phyloP scores from a whole-genome alignment of 2,797 vertebrate genomes.

The Pangasius sanitwongsei region DNA sequence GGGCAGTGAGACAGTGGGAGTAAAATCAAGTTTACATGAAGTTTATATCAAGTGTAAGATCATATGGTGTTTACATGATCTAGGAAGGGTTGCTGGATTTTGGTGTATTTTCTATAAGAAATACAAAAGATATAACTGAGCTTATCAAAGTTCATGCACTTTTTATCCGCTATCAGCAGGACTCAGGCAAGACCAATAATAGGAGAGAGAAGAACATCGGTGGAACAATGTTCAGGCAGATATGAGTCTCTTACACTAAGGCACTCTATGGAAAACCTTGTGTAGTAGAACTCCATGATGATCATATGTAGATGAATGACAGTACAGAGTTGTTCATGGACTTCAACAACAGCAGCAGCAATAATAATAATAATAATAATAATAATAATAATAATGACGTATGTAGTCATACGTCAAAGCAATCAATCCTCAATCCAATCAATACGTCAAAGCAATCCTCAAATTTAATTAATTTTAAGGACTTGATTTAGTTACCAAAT shows the following conservation, averaged over 20 bases:
- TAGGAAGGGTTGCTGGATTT: background rate
- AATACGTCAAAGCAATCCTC: background rate
- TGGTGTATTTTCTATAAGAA: background rate
- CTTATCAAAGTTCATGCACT: background rate
- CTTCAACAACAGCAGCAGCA: background rate
- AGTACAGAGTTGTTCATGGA: background rate
- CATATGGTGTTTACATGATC: background rate
- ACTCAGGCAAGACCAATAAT: background rate
- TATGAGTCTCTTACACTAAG: background rate
- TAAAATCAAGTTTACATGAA: background rate
- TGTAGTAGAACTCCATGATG: background rate
- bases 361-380: background rate
- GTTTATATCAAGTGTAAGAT: background rate
- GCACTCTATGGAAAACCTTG: background rate
- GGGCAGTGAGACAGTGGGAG: background rate
- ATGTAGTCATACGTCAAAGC: too few species aligned
- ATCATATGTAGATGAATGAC: background rate
- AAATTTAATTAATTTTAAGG: background rate
- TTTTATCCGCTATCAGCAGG: background rate
- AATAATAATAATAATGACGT: too few species aligned
- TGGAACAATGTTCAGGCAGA: slow-evolving; percentile 20
- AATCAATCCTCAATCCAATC: too few species aligned
- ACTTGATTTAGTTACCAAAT: background rate
- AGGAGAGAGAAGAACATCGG: background rate
- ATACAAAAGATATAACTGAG: background rate